Percentiles rank a stretch among this genome's conserved stretches.
These are phyloP conservation scores for Chrysochloris asiatica DNA, from an alignment of 2,113 vertebrate species.

Conservation along the genomic window DNA sequence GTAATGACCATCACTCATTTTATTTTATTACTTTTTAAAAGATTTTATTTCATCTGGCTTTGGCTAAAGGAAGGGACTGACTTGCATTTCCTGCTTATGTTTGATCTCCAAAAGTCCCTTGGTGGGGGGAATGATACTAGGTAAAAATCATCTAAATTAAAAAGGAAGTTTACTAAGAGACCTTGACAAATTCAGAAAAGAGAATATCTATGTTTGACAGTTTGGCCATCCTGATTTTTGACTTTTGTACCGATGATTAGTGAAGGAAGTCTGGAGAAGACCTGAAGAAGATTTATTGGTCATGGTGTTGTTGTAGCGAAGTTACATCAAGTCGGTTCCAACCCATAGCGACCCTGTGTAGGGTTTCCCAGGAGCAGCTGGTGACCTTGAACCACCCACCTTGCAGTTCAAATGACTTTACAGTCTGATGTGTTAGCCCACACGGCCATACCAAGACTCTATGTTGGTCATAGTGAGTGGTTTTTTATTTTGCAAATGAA, in stretches of 20 bases:
- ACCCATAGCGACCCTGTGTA: too few relatives aligned
- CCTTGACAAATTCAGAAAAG: not conserved
- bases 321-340: too few relatives aligned
- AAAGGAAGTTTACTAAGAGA: constrained; percentile 61
- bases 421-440: too few relatives aligned
- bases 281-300: too few relatives aligned
- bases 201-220: not conserved
- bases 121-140: constrained; percentile 31
- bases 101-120: constrained; percentile 50
- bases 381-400: too few relatives aligned
- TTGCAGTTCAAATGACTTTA: too few relatives aligned
- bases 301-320: too few relatives aligned
- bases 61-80: constrained; percentile 61
- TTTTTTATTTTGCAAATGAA: not conserved
- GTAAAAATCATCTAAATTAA: constrained; percentile 61
- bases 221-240: not conserved
- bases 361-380: too few relatives aligned
- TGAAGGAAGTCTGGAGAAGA: not conserved
- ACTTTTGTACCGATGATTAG: not conserved
- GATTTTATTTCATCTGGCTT: constrained; percentile 76
- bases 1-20: constrained; percentile 75
- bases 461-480: rapidly evolving
- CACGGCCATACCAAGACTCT: too few relatives aligned
- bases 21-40: constrained; percentile 73
- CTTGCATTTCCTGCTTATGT: constrained; percentile 69